Evolutionary conservation across 2,113 vertebrate species (phyloP), one percentile per base, ranked within the genome.

Genomic region (Rhizomys pruinosus): DNA sequence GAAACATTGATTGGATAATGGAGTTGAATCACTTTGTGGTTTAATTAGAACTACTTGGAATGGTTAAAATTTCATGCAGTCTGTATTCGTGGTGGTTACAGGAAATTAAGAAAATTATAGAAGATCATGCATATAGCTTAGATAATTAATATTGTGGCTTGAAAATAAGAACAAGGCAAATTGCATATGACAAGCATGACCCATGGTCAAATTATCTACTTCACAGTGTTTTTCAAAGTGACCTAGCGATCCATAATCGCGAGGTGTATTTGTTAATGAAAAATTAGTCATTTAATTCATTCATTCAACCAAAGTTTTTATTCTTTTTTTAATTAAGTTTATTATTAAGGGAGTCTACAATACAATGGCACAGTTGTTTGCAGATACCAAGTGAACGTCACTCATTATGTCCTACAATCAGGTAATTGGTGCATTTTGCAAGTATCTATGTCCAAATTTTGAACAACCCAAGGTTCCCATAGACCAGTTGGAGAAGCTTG

Each of bases 131-230:
- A n/a, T n/a, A n/a, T 96, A 74, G 89, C 76, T 95, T 93, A 95
- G 94, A 89, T 96, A 96, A 97, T 97, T 96, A 96, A 93, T 97
- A 97, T 96, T 97, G 96, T 95, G 89, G 91, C 95, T 92, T 66
- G 96, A 96, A 96, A 96, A 90, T 89, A 87, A 96, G 97, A 96
- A 87, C 92, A n/a, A n/a, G n/a, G n/a, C n/a, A n/a, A n/a, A 96
- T 94, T 94, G 80, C 71, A 96, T 97, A 96, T 81, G 71, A 97
- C 91, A 92, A 97, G 92, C 92, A 94, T 96, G 89, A 93, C 94
- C 92, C 57, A 72, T 97, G 94, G 92, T 94, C 96, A 96, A n/a
- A 96, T 96, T 95, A 94, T 94, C 71, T 93, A 57, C n/a, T n/a
- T 93, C 87, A 85, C 61, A 27, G 72, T n/a, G n/a, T 91, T 94